Conservation (phyloP, 2,797 vertebrate species). For the Oophaga sylvatica region DNA sequence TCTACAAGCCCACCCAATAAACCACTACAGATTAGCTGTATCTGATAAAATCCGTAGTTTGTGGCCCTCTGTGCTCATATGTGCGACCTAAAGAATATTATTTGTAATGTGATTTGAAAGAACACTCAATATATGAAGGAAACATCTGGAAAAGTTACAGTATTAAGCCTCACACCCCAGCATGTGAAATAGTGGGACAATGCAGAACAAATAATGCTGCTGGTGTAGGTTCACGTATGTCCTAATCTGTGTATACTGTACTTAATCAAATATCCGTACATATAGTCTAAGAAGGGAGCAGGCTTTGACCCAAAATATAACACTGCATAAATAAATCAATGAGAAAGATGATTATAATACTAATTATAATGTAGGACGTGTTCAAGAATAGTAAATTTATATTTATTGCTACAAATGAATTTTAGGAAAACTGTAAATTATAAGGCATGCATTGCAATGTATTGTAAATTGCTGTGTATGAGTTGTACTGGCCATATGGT, state of each 20-base stretch:
- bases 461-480: no score
- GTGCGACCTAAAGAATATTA: constrained; percentile 29
- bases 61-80: background rate
- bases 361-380: background rate
- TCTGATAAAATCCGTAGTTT: constrained; percentile 24
- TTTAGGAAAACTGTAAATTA: background rate
- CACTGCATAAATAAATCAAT: constrained; percentile 9
- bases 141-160: constrained; percentile 45
- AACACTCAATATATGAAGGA: constrained; percentile 38
- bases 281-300: background rate
- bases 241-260: constrained; percentile 15
- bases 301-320: background rate
- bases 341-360: background rate
- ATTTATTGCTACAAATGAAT: background rate
- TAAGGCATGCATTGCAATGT: background rate
- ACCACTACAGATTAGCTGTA: background rate
- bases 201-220: constrained; percentile 1
- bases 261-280: constrained; percentile 18
- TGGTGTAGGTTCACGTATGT: constrained; percentile 10
- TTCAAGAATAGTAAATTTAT: background rate
- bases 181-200: background rate
- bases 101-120: constrained; percentile 31
- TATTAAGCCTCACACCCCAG: background rate
- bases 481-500: background rate
- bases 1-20: constrained; percentile 7